A percentile compares a stretch with the other conserved stretches of the same genome.
These are phyloP conservation scores for Zosterops borbonicus DNA, from an alignment of 2,113 vertebrate genomes.

Conservation along the genomic window DNA sequence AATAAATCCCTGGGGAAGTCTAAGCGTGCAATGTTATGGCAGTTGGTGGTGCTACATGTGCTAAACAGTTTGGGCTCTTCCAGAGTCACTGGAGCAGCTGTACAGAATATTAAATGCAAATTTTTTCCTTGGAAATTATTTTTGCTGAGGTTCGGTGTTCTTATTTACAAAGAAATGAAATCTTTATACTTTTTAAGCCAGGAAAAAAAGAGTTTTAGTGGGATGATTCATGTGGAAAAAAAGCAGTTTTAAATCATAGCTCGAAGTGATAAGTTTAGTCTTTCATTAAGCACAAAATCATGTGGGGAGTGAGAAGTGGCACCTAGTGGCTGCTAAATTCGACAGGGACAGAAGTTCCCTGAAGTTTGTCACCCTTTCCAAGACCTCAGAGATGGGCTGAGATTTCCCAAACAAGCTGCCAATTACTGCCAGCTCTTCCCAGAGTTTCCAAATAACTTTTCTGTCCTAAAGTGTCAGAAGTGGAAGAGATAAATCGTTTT, in stretches of 20 bases:
- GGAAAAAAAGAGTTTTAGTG: background rate
- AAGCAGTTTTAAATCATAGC: background rate
- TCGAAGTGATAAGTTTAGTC: background rate
- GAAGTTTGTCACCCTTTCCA: background rate
- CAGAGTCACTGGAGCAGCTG: background rate
- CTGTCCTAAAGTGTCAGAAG: background rate
- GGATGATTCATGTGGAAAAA: background rate
- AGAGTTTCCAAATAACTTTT: background rate
- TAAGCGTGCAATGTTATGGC: background rate
- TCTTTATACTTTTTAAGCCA: background rate
- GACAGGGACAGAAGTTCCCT: background rate
- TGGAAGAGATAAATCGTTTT: background rate
- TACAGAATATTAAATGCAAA: background rate
- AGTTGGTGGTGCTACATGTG: background rate
- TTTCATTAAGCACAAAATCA: background rate
- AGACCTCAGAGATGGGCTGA: background rate
- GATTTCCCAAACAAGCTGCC: background rate
- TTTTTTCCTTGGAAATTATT: background rate
- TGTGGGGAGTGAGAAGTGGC: background rate
- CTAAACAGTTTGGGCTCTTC: background rate
- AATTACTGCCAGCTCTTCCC: background rate
- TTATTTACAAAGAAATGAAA: background rate
- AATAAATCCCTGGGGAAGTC: background rate
- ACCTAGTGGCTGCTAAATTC: constrained; percentile 31
- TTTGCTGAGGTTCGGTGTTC: background rate